Conservation (phyloP, 2,888 invertebrate species). For the Sarcophaga carnaria region DNA sequence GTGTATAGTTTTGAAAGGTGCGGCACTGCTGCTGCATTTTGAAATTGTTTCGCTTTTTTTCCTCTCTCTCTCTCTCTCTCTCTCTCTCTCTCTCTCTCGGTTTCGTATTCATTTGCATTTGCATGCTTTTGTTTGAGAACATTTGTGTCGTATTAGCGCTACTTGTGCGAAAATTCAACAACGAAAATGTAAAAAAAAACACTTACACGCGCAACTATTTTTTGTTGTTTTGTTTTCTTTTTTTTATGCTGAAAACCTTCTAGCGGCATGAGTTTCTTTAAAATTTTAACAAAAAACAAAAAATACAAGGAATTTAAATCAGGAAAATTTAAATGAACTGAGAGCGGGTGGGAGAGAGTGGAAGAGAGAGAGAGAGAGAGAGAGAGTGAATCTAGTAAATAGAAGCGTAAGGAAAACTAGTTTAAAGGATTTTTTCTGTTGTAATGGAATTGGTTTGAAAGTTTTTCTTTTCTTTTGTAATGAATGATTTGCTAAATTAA, state of each 20-base stretch:
- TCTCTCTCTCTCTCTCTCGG: background rate
- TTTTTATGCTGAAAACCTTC: conserved; percentile 33
- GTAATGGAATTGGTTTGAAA: background rate
- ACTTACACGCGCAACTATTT: conserved; percentile 59
- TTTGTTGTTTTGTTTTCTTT: conserved; percentile 1
- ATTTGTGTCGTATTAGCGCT: background rate
- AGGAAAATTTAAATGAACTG: background rate
- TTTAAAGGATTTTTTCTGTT: background rate
- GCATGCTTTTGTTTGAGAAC: background rate
- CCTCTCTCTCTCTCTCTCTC: background rate
- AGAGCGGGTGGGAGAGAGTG: no score
- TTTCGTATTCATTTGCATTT: background rate
- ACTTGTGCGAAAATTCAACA: conserved; percentile 14
- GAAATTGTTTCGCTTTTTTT: conserved; percentile 35
- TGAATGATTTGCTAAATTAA: no score
- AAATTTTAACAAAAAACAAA: background rate
- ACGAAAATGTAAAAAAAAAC: conserved; percentile 11
- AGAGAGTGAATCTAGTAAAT: no score
- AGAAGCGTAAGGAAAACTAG: background rate
- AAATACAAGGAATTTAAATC: background rate
- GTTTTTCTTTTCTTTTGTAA: no score
- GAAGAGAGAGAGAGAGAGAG: no score
- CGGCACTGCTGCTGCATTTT: conserved; percentile 64
- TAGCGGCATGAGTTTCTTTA: conserved; percentile 17
- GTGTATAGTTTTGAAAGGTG: conserved; percentile 62